phyloP scores from a whole-genome alignment of 2,888 invertebrate species.

The Apamea sordens region DNA sequence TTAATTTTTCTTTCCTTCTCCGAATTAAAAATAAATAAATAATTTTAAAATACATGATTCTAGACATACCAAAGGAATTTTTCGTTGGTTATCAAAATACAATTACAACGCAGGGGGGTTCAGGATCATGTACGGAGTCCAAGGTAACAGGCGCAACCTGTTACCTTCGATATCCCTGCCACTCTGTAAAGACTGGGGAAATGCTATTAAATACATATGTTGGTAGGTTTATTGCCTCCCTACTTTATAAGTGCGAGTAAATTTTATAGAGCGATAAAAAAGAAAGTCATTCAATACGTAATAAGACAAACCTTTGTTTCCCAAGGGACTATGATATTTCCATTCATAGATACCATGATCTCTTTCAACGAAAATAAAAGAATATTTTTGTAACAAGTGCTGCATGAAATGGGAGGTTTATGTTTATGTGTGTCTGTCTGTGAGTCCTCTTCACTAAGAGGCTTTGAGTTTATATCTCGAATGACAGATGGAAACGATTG shows the following conservation, averaged over 20 bases:
- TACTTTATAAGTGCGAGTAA: neutral
- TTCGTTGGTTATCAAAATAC: no score
- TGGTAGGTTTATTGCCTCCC: neutral
- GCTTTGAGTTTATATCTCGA: neutral
- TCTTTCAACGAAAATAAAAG: conserved; percentile 2
- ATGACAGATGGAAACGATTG: conserved; percentile 16
- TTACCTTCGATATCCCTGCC: neutral
- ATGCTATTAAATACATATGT: neutral
- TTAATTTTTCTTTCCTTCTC: no score
- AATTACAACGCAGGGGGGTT: neutral
- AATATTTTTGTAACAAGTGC: conserved; percentile 2
- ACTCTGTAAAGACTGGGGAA: neutral
- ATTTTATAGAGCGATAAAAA: conserved; percentile 24
- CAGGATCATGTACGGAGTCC: neutral
- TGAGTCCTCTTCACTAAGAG: neutral
- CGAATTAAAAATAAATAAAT: no score
- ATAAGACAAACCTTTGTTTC: conserved; percentile 15
- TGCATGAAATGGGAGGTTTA: neutral
- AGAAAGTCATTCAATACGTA: conserved; percentile 13
- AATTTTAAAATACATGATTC: neutral
- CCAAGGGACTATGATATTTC: neutral
- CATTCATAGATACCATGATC: conserved; percentile 8
- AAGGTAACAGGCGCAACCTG: neutral
- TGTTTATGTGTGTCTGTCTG: neutral
- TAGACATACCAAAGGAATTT: neutral